Evolutionary conservation across 2,888 invertebrate species (phyloP), one percentile per base, ranked within the genome.

Genomic region (Eupithecia insigniata): DNA sequence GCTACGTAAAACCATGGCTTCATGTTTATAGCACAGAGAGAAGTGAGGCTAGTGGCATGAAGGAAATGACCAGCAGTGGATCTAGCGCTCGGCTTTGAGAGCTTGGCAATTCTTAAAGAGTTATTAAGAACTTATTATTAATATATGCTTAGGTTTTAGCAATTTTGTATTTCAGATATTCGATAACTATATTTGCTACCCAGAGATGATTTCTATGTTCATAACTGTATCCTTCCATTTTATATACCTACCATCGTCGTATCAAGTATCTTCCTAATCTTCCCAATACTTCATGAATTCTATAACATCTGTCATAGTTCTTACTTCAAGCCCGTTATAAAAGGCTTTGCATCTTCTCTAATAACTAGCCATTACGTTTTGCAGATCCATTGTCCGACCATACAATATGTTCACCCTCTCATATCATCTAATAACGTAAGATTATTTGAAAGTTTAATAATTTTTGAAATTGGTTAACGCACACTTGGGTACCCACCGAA

Each of bases 401-500:
- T 70, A 75, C 75, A 80, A 79, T 70, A 75, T 72, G 66, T 68
- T 73, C 62, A 61, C 64, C 72, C 66, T 78, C 72, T 72, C 73
- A 74, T 71, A 72, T 70, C 69, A 79, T 74, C 60, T 62, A 67
- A 62, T 62, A 34, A 62, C 61, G 61, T 62, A 62, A 62, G 61
- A 62, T 62, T 70, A 72, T 76, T 69, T 71, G 73, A 77, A 72
- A 80, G 84, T 87, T 87, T 87, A 85, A 88, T 89, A 84, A 80
- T 86, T 69, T n/a, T 74, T 74, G 83, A 80, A 86, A 91, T 92
- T 92, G 91, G 87, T 93, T 89, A 90, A 91, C 92, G 91, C 92
- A 87, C 86, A 83, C 93, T 82, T 87, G 89, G 92, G 91, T 90
- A 91, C 90, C 90, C 85, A 87, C 91, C 89, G 90, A 91, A 90